Conservation (phyloP, 2,888 invertebrate genomes). For the Brassicogethes aeneus region DNA sequence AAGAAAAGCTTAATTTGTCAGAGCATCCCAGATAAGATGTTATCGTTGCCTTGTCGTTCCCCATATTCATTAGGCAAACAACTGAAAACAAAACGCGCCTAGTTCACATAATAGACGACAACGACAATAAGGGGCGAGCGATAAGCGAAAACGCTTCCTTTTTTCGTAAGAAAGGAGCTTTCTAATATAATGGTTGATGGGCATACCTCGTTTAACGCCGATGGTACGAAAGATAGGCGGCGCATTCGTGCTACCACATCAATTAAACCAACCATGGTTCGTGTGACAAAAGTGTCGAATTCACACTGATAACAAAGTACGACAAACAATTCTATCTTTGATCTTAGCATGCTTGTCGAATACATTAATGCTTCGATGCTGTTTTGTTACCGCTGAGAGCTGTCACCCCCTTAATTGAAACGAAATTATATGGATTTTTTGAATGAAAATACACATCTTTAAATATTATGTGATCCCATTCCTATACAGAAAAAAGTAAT, state of each 20-base stretch:
- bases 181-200: neutral
- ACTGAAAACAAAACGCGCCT: neutral
- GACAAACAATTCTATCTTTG: neutral
- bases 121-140: neutral
- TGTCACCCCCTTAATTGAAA: too few relatives aligned
- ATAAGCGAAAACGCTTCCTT: neutral
- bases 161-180: neutral
- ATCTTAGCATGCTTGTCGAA: neutral
- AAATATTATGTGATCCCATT: too few relatives aligned
- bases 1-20: neutral
- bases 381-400: neutral
- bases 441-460: too few relatives aligned
- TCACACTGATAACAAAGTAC: neutral
- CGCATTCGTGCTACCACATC: neutral
- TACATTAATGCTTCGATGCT: neutral
- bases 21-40: neutral
- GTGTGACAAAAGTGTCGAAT: slow-evolving; percentile 1
- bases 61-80: neutral
- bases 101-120: neutral
- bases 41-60: neutral
- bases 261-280: neutral
- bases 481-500: too few relatives aligned
- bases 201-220: neutral
- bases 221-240: neutral
- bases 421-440: too few relatives aligned